Evolutionary conservation across 2,113 vertebrate species (phyloP).

Genomic region (Gopherus evgoodei): DNA sequence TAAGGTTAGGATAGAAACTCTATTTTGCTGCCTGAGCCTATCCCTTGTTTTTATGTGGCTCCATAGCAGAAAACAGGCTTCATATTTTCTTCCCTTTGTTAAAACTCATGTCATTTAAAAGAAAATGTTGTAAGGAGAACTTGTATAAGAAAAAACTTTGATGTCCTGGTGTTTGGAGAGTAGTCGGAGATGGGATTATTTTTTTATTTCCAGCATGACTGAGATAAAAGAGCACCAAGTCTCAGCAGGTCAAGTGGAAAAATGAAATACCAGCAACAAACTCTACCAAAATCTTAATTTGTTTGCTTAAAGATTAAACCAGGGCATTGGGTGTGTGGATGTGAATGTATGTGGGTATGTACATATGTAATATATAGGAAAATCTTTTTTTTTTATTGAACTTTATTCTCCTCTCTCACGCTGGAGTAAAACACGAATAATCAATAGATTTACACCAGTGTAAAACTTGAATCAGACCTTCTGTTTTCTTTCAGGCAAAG

Average conservation of each 20-base stretch:
- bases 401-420: neutral
- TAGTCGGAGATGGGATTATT: neutral
- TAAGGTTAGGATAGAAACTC: neutral
- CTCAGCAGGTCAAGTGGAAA: rapidly evolving
- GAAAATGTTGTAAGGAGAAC: neutral
- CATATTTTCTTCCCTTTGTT: neutral
- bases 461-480: neutral
- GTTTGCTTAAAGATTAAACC: neutral
- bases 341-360: neutral
- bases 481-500: rapidly evolving
- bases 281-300: neutral
- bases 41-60: neutral
- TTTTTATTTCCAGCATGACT: neutral
- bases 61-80: neutral
- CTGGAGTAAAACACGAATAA: neutral
- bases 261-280: neutral
- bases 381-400: neutral
- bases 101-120: neutral
- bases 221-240: neutral
- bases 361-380: too few species aligned
- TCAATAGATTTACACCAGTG: neutral
- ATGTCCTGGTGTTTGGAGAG: neutral
- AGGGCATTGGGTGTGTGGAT: rapidly evolving
- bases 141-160: neutral
- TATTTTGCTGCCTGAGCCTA: neutral